These are phyloP conservation scores for Dioctria rufipes DNA, from an alignment of 2,888 invertebrate genomes.

Conservation along the genomic window DNA sequence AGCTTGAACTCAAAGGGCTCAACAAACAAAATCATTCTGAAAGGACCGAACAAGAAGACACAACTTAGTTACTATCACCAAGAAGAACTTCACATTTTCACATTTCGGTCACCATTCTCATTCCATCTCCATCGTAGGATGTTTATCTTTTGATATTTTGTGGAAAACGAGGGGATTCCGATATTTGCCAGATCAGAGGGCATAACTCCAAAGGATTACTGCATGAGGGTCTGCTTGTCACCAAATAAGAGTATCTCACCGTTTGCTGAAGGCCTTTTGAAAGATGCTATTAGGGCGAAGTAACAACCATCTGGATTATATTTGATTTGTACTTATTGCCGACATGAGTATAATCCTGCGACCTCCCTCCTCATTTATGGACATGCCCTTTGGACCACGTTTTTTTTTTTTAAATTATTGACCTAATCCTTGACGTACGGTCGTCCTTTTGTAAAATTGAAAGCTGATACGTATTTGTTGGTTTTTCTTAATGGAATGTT, in stretches of 20 bases:
- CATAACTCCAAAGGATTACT: constrained; percentile 51
- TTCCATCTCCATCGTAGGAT: background rate
- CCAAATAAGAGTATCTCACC: constrained; percentile 24
- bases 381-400: constrained; percentile 30
- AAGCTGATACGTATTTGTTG: constrained; percentile 57
- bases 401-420: constrained; percentile 55
- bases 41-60: background rate
- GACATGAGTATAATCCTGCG: constrained; percentile 24
- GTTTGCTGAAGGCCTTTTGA: background rate
- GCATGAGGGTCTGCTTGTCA: constrained; percentile 31
- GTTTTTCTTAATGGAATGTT: constrained; percentile 56
- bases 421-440: constrained; percentile 58
- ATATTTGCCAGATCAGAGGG: constrained; percentile 43
- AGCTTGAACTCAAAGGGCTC: background rate
- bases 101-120: constrained; percentile 14
- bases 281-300: constrained; percentile 50
- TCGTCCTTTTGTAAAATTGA: constrained; percentile 53
- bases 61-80: constrained; percentile 29
- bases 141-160: constrained; percentile 53
- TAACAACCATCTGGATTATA: constrained; percentile 56
- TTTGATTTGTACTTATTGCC: constrained; percentile 54
- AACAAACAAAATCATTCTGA: constrained; percentile 21
- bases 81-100: constrained; percentile 35
- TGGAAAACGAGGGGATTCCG: constrained; percentile 45
- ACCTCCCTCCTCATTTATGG: constrained; percentile 29